Percentiles rank a stretch among this genome's conserved stretches.
phyloP scores from a whole-genome alignment of 64 coral and sea anemone genomes.

The Trachythela sp. region DNA sequence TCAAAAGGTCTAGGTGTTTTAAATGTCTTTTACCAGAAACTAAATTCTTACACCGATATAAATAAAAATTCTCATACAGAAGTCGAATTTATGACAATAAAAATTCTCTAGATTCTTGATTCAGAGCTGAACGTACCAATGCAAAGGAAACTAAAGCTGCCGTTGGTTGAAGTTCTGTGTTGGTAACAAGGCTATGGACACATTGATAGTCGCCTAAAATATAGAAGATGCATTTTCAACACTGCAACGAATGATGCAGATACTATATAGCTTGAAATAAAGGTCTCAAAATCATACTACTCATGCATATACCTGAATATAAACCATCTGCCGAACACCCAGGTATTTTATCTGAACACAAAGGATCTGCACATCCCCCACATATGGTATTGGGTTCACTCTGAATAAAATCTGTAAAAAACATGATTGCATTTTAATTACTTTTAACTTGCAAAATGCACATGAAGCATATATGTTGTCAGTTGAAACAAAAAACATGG shows the following conservation, averaged over 20 bases:
- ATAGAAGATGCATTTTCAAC: background rate
- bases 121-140: slow-evolving; percentile 41
- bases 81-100: too few species aligned
- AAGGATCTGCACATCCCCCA: slow-evolving; percentile 13
- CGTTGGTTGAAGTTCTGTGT: slow-evolving; percentile 72
- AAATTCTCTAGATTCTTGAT: too few species aligned
- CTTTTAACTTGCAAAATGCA: background rate
- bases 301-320: slow-evolving; percentile 29
- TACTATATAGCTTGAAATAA: background rate
- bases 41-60: too few species aligned
- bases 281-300: too few species aligned
- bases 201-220: slow-evolving; percentile 59
- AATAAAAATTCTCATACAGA: too few species aligned
- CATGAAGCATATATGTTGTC: too few species aligned
- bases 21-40: too few species aligned
- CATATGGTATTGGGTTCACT: slow-evolving; percentile 3
- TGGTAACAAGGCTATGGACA: slow-evolving; percentile 77
- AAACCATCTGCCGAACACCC: slow-evolving; percentile 43
- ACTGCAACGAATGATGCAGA: background rate
- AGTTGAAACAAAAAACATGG: too few species aligned
- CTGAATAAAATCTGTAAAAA: slow-evolving; percentile 31
- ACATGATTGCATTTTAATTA: background rate
- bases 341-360: background rate
- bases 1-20: too few species aligned
- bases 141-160: slow-evolving; percentile 74